Percentiles rank a stretch among this genome's conserved stretches.
phyloP scores from a whole-genome alignment of 2,113 vertebrate species.

The Naja naja region DNA sequence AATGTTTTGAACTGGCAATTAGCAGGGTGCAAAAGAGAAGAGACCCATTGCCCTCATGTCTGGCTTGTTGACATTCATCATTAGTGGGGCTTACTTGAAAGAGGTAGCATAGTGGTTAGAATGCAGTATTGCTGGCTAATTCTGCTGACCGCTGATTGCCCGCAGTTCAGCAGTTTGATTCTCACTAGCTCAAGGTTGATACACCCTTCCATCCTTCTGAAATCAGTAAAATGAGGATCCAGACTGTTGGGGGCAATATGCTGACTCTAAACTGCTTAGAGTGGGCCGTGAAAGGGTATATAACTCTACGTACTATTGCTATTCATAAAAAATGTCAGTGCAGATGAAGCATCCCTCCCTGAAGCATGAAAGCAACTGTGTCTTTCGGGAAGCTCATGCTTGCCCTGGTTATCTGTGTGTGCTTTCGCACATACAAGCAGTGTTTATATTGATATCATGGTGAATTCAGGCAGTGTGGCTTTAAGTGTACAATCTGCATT shows the following conservation, averaged over 20 bases:
- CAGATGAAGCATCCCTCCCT: background rate
- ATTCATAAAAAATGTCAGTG: background rate
- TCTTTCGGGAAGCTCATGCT: background rate
- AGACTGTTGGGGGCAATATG: no score
- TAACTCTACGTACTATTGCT: no score
- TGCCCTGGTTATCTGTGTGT: background rate
- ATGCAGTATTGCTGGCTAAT: no score
- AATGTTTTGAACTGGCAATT: background rate
- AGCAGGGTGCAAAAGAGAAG: background rate
- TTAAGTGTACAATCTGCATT: background rate
- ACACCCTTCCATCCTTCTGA: no score
- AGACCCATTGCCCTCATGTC: background rate
- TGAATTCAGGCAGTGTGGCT: background rate
- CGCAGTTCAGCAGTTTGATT: no score
- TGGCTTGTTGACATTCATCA: background rate
- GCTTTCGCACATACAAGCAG: background rate
- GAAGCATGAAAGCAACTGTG: background rate
- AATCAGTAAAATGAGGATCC: no score
- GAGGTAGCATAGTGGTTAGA: background rate
- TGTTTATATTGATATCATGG: background rate
- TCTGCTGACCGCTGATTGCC: no score
- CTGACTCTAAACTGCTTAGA: no score
- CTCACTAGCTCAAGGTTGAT: no score
- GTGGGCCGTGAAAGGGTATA: no score
- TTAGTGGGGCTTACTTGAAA: background rate